phyloP scores from a whole-genome alignment of 1,140 invertebrate genomes.

The Pogonognathellus flavescens region DNA sequence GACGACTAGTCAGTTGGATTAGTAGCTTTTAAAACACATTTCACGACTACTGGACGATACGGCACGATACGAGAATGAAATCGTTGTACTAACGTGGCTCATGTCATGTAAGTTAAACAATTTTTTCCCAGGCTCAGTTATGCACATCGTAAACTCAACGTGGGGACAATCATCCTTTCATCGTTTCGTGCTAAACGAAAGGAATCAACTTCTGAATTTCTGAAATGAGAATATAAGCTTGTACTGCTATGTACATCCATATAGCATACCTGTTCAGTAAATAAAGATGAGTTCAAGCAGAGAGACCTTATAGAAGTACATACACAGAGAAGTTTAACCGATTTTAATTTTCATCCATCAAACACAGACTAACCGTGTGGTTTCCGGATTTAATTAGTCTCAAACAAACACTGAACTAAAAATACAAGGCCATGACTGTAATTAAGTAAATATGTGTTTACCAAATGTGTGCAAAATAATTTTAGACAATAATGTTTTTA shows the following conservation, averaged over 20 bases:
- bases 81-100: slow-evolving; percentile 6
- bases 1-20: neutral
- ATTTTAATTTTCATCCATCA: too few species aligned
- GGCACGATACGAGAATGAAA: neutral
- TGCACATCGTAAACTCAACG: slow-evolving; percentile 43
- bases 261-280: neutral
- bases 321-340: too few species aligned
- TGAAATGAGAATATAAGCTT: neutral
- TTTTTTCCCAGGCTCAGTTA: slow-evolving; percentile 40
- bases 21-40: neutral
- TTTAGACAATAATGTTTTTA: too few species aligned
- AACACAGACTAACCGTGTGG: too few species aligned
- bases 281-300: too few species aligned
- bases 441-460: too few species aligned
- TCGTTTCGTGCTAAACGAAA: neutral
- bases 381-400: too few species aligned
- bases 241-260: too few species aligned
- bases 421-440: too few species aligned
- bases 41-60: slow-evolving; percentile 3
- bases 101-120: slow-evolving; percentile 33
- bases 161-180: slow-evolving; percentile 47
- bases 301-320: too few species aligned
- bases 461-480: too few species aligned
- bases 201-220: slow-evolving; percentile 10
- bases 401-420: too few species aligned